phyloP scores from a whole-genome alignment of 2,113 vertebrate genomes.

The Clarias magur region DNA sequence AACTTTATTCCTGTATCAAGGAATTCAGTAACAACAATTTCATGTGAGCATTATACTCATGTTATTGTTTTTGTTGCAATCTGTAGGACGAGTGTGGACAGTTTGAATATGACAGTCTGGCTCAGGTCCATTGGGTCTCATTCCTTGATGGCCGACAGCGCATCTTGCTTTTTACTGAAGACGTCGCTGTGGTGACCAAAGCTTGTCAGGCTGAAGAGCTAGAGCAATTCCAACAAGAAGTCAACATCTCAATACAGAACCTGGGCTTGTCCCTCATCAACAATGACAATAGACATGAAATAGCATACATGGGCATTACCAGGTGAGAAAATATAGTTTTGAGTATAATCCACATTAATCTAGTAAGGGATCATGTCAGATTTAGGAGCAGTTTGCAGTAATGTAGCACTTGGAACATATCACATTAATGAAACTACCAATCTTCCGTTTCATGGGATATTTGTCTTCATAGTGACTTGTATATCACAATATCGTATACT shows the following conservation, averaged over 20 bases:
- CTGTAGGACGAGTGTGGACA: conserved; percentile 87
- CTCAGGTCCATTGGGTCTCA: conserved; percentile 91
- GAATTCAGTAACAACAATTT: background rate
- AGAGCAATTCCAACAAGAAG: conserved; percentile 88
- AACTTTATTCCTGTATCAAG: background rate
- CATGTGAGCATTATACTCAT: background rate
- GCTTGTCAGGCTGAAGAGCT: conserved; percentile 92
- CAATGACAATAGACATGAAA: conserved; percentile 85
- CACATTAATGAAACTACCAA: background rate
- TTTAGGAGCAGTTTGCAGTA: background rate
- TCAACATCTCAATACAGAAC: conserved; percentile 86
- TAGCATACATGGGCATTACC: conserved; percentile 91
- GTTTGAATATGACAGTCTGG: conserved; percentile 80
- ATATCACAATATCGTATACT: background rate
- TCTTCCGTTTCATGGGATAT: background rate
- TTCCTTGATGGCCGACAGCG: conserved; percentile 94
- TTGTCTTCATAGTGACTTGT: background rate
- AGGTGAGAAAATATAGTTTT: conserved; percentile 73
- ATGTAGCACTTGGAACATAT: background rate
- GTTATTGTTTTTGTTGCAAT: background rate
- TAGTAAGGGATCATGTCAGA: background rate
- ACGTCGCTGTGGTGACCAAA: conserved; percentile 87
- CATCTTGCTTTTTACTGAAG: conserved; percentile 91
- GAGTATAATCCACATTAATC: background rate
- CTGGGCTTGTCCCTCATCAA: conserved; percentile 92